phyloP scores from a whole-genome alignment of 2,113 vertebrate genomes.

The Lanius ludovicianus region DNA sequence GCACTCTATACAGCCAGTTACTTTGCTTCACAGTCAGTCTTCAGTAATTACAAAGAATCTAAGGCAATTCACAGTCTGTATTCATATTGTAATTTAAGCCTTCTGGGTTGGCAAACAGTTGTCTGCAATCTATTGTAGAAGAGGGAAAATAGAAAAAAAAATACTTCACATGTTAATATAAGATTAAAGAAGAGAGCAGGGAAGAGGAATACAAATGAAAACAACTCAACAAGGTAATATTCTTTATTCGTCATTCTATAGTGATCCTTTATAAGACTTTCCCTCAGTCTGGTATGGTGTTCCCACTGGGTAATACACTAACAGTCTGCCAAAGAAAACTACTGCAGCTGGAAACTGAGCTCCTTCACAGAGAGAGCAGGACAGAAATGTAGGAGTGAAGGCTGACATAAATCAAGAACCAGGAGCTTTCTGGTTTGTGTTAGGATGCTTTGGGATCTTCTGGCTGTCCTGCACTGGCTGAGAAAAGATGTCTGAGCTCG shows the following conservation, averaged over 20 bases:
- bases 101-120: not conserved
- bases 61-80: not conserved
- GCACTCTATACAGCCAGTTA: not conserved
- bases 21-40: not conserved
- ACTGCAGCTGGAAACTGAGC: not conserved
- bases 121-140: not conserved
- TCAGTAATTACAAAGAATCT: not conserved
- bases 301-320: not conserved
- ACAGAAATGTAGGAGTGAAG: not conserved
- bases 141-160: not conserved
- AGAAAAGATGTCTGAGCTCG: not conserved
- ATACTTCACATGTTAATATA: not conserved
- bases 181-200: not conserved
- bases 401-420: not conserved
- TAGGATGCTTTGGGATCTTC: not conserved
- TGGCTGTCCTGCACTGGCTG: not conserved
- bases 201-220: not conserved
- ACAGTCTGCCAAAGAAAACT: not conserved
- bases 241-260: not conserved
- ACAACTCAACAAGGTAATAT: not conserved
- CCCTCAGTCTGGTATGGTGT: not conserved
- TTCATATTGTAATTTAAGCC: not conserved
- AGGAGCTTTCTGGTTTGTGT: not conserved
- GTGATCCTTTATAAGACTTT: not conserved
- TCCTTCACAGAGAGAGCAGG: not conserved